Evolutionary conservation across 1,140 invertebrate species (phyloP).

Genomic region (Zaprionus camerounensis): DNA sequence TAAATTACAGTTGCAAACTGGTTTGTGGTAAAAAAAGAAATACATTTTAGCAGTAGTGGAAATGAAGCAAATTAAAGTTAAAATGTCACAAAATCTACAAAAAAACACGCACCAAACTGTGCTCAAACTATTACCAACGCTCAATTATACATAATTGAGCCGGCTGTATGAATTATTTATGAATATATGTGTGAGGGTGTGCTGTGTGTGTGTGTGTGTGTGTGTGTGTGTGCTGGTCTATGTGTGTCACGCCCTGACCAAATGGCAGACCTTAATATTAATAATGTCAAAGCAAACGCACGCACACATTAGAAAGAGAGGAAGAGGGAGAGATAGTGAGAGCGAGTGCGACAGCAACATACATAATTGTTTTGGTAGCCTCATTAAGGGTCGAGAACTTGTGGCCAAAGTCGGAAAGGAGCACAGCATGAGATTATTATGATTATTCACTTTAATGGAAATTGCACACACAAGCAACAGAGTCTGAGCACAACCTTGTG

Average conservation of each 20-base stretch:
- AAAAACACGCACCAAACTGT: slow-evolving; percentile 30
- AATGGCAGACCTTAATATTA: slow-evolving; percentile 52
- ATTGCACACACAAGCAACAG: slow-evolving; percentile 16
- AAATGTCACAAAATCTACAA: slow-evolving; percentile 33
- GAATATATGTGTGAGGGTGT: slow-evolving; percentile 12
- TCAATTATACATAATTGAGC: slow-evolving; percentile 53
- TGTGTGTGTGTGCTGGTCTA: slow-evolving; percentile 15
- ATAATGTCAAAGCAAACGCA: slow-evolving; percentile 44
- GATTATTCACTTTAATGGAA: slow-evolving; percentile 51
- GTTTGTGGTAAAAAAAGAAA: slow-evolving; percentile 41
- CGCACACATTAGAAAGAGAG: neutral
- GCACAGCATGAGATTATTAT: slow-evolving; percentile 51
- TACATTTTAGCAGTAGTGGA: slow-evolving; percentile 41
- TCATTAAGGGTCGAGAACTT: slow-evolving; percentile 42
- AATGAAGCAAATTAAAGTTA: slow-evolving; percentile 40
- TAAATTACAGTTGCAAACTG: slow-evolving; percentile 73
- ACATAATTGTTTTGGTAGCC: slow-evolving; percentile 55
- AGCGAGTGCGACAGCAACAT: neutral
- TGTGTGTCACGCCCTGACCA: slow-evolving; percentile 28
- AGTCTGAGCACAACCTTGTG: neutral
- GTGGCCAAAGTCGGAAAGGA: slow-evolving; percentile 27
- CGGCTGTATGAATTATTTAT: slow-evolving; percentile 50
- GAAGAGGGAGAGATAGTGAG: neutral
- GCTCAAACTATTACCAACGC: slow-evolving; percentile 52
- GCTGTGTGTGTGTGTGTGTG: no score